Conservation (phyloP, 1,140 invertebrate genomes). For the Rhopalosiphum padi region DNA sequence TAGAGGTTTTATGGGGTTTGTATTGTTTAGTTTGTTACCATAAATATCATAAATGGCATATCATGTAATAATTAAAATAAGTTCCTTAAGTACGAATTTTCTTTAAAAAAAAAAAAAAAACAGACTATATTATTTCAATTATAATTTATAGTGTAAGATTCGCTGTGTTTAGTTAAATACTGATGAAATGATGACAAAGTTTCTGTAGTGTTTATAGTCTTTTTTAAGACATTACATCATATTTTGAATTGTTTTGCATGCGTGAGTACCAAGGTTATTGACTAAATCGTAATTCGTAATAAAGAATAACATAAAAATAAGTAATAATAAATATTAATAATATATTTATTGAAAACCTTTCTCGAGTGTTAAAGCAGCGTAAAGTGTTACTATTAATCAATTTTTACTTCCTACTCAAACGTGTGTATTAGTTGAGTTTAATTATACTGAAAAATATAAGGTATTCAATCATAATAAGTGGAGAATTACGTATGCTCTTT, state of each 20-base stretch:
- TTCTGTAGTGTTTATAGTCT: not conserved
- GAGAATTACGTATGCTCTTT: not conserved
- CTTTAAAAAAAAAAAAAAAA: no score
- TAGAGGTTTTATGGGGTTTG: not conserved
- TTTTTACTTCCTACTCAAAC: not conserved
- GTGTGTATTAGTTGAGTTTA: not conserved
- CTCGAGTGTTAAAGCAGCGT: not conserved
- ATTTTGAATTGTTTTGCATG: not conserved
- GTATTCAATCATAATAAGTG: not conserved
- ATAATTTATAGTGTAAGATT: not conserved
- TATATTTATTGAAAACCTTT: not conserved
- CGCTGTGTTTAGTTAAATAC: no score
- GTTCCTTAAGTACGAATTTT: no score
- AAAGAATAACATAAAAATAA: not conserved
- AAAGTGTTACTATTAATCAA: not conserved
- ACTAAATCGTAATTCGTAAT: not conserved
- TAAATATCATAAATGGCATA: no score
- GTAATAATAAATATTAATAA: not conserved
- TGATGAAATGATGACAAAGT: not conserved
- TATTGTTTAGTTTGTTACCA: not conserved
- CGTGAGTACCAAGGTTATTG: not conserved
- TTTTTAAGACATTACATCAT: not conserved
- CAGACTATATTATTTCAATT: no score
- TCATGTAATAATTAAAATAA: no score
- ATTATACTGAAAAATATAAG: not conserved